Conservation (phyloP, 2,888 invertebrate species). For the Ypsolopha sequella region DNA sequence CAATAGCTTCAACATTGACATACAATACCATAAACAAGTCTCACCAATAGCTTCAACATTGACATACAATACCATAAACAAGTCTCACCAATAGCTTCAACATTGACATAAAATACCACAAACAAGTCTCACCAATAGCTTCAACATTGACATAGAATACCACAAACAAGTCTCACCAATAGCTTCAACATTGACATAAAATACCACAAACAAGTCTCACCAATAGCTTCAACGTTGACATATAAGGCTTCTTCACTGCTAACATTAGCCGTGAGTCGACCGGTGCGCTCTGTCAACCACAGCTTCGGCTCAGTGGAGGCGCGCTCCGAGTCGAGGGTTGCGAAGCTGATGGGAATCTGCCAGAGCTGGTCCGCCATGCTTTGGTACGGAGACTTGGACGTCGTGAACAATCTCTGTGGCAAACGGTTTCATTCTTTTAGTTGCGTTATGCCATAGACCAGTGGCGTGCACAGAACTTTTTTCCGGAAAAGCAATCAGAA, state of each 20-base stretch:
- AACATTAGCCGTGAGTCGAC: conserved; percentile 17
- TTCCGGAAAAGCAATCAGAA: no score
- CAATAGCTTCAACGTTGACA: conserved; percentile 72
- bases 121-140: no score
- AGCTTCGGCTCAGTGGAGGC: conserved; percentile 33
- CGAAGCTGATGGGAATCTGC: conserved; percentile 73
- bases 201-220: conserved; percentile 30
- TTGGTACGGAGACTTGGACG: conserved; percentile 34
- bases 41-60: no score
- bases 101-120: no score
- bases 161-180: conserved; percentile 48
- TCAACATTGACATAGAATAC: background rate
- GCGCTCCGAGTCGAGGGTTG: conserved; percentile 18
- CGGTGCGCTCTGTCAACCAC: conserved; percentile 36
- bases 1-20: no score
- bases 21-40: background rate
- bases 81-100: no score
- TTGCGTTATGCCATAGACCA: no score
- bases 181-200: conserved; percentile 41
- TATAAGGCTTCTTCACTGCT: conserved; percentile 65
- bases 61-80: no score
- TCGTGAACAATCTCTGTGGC: conserved; percentile 41
- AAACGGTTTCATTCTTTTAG: no score
- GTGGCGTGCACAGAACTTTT: no score
- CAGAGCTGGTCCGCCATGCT: conserved; percentile 54